Percentiles rank a stretch among this genome's conserved stretches.
phyloP scores from a whole-genome alignment of 2,888 invertebrate genomes.

The Nemotelus pantherinus region DNA sequence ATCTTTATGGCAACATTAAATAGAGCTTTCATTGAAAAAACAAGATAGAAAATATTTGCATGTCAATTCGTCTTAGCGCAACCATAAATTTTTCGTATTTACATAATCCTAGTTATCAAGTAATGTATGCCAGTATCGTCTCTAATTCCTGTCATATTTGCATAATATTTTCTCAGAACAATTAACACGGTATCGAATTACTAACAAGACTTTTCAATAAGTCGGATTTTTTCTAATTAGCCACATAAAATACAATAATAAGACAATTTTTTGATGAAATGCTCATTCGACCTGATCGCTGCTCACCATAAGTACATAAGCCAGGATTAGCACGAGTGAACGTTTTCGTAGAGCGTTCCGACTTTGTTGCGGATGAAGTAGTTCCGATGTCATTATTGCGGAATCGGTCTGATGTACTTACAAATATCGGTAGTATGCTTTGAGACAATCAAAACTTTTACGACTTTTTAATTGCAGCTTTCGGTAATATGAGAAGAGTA shows the following conservation, averaged over 20 bases:
- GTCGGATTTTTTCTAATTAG: slow-evolving; percentile 39
- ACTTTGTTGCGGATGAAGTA: slow-evolving; percentile 18
- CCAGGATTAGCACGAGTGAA: slow-evolving; percentile 15
- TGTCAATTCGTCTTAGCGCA: slow-evolving; percentile 38
- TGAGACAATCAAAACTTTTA: neutral
- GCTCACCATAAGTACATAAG: slow-evolving; percentile 13
- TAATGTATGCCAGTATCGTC: slow-evolving; percentile 13
- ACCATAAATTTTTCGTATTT: slow-evolving; percentile 37
- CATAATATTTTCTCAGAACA: slow-evolving; percentile 40
- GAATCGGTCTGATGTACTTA: slow-evolving; percentile 1
- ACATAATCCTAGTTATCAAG: slow-evolving; percentile 41
- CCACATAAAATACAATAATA: slow-evolving; percentile 33
- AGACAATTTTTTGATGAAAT: slow-evolving; percentile 38
- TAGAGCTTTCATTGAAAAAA: neutral
- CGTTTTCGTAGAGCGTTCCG: neutral
- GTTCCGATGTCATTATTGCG: neutral
- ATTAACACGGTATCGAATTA: slow-evolving; percentile 42
- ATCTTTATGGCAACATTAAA: too few relatives aligned
- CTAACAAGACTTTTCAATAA: slow-evolving; percentile 44
- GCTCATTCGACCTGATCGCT: neutral
- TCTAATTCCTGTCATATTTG: slow-evolving; percentile 28
- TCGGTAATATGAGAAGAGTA: slow-evolving; percentile 3
- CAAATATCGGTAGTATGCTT: neutral
- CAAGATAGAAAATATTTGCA: slow-evolving; percentile 30
- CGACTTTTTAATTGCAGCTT: slow-evolving; percentile 17